Evolutionary conservation across 2,888 invertebrate genomes (phyloP).

Genomic region (Tenthredo amoena): DNA sequence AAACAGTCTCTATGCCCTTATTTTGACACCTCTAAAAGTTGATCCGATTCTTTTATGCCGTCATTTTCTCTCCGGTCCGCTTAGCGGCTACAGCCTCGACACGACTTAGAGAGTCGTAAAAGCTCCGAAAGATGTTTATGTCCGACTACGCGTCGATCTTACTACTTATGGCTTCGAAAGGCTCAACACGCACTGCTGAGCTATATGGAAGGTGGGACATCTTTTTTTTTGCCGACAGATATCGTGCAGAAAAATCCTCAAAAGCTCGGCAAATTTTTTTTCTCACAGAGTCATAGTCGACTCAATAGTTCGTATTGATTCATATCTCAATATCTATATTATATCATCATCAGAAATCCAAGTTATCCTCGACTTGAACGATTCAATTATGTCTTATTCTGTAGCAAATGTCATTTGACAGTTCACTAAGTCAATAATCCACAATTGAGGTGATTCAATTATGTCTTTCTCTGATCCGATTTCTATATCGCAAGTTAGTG

Average conservation of each 20-base stretch:
- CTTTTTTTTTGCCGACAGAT: neutral
- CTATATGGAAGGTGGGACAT: neutral
- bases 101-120: slow-evolving; percentile 27
- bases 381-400: neutral
- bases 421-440: too few species aligned
- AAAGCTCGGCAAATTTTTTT: neutral
- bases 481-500: neutral
- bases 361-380: neutral
- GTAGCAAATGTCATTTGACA: neutral
- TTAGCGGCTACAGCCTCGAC: neutral
- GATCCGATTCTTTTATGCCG: slow-evolving; percentile 5
- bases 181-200: neutral
- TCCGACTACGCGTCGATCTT: slow-evolving; percentile 40
- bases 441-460: neutral
- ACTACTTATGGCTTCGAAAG: slow-evolving; percentile 16
- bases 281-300: neutral
- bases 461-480: neutral
- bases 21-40: neutral
- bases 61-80: neutral
- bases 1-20: neutral
- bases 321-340: neutral
- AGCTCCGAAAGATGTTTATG: slow-evolving; percentile 28
- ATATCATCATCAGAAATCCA: neutral
- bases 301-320: neutral
- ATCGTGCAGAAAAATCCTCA: neutral